A percentile compares a stretch with the other conserved stretches of the same genome.
Evolutionary conservation across 2,888 invertebrate genomes (phyloP).

Genomic region (Acronicta aceris): DNA sequence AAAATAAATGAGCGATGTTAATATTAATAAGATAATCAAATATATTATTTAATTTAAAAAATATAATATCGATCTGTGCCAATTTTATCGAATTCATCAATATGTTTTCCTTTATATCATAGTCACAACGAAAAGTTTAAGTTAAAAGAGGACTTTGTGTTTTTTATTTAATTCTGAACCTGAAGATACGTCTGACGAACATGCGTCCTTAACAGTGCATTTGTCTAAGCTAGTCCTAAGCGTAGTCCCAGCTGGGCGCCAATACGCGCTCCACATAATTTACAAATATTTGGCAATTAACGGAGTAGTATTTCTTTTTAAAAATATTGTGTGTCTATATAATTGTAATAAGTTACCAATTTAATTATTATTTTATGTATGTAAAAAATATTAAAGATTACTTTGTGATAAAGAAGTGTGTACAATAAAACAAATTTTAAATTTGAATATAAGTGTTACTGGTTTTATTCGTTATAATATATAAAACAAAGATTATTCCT

Average conservation of each 20-base stretch:
- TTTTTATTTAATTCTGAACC: too few species aligned
- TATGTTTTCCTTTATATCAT: too few species aligned
- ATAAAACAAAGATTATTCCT: neutral
- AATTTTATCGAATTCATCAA: too few species aligned
- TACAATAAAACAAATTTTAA: conserved; percentile 48
- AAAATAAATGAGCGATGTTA: too few species aligned
- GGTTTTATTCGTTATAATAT: conserved; percentile 19
- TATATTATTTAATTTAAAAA: too few species aligned
- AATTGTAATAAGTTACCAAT: conserved; percentile 46
- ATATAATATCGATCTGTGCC: too few species aligned
- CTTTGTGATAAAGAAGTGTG: conserved; percentile 48
- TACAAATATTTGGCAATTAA: too few species aligned
- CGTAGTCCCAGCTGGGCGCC: neutral
- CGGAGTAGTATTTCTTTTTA: too few species aligned
- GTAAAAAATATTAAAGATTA: conserved; percentile 14
- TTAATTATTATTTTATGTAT: conserved; percentile 17
- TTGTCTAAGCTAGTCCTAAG: neutral
- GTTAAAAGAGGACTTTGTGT: too few species aligned
- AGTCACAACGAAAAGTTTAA: too few species aligned
- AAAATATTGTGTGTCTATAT: conserved; percentile 9
- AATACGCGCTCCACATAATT: neutral
- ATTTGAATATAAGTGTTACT: conserved; percentile 31
- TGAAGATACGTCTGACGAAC: neutral
- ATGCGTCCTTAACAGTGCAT: neutral
- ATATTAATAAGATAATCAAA: too few species aligned